phyloP scores from a whole-genome alignment of 2,113 vertebrate species.

The Thinocorus orbignyianus region DNA sequence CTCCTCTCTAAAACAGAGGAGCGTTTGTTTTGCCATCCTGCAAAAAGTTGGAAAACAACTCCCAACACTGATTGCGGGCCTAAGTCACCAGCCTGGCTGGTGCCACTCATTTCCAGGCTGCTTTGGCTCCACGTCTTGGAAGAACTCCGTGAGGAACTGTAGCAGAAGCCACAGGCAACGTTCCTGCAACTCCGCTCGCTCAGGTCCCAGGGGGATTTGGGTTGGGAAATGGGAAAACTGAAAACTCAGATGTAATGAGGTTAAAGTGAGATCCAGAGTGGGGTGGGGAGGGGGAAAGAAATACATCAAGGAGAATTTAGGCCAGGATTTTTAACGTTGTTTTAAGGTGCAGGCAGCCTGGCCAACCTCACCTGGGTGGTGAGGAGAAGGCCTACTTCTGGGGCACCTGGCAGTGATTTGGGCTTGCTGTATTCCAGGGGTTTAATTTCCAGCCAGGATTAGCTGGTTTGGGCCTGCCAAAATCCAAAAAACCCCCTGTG shows the following conservation, averaged over 20 bases:
- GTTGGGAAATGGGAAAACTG: not conserved
- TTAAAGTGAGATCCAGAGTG: not conserved
- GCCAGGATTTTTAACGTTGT: not conserved
- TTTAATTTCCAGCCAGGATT: not conserved
- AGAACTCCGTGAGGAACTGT: fast-evolving
- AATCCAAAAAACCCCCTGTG: not conserved
- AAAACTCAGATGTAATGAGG: not conserved
- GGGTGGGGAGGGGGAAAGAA: not conserved
- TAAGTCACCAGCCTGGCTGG: not conserved
- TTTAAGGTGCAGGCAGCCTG: not conserved
- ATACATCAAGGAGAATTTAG: not conserved
- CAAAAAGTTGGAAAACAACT: not conserved
- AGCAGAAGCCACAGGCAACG: not conserved
- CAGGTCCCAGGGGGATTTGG: not conserved
- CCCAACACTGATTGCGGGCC: not conserved
- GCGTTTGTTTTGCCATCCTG: not conserved
- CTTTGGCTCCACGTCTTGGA: fast-evolving
- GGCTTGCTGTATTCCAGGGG: not conserved
- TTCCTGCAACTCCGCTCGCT: fast-evolving
- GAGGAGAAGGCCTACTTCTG: not conserved
- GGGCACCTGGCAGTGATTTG: not conserved
- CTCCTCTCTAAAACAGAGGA: not conserved
- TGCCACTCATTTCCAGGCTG: not conserved
- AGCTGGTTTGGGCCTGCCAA: not conserved
- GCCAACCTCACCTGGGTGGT: not conserved